Evolutionary conservation across 2,888 invertebrate species (phyloP), one percentile per base, ranked within the genome.

Genomic region (Mimachlamys varia): DNA sequence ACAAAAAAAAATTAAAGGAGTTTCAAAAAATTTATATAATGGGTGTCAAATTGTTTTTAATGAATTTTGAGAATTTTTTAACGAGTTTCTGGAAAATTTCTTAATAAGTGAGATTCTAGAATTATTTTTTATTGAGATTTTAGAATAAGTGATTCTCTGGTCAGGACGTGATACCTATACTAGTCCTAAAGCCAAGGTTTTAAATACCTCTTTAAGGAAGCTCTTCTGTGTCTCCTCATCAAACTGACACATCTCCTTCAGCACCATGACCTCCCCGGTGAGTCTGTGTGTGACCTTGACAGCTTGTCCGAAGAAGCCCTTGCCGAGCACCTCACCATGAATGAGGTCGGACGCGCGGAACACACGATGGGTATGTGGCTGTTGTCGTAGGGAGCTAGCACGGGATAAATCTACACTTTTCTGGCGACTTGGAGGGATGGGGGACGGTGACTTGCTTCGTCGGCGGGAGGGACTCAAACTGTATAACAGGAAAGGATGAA

Each of bases 221-320:
- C 98, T 99, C 95, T 98, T 98, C 96, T 99, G 99, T 0, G 99
- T 99, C 95, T 98, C 98, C 96, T 99, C 99, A 96, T 99, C 99
- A 38, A 99, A 98, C 90, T 98, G 97, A 97, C 99, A 98, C 90
- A 99, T 97, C 96, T 99, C 99, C 96, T 99, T 99, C 87, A 99
- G 97, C 94, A 99, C 99, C 99, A 99, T 99, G 88, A 99, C 98
- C 97, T 99, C 99, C 93, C 98, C 98, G 0, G 99, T 99, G 94
- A 98, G 98, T 89, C 98, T 98, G 96, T 99, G 99, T 0, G 98
- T 99, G 90, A 99, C 99, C 95, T 96, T 96, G 88, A 97, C 97
- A 94, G 97, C 97, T 96, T 99, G 98, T 0, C 99, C 99, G 97
- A 99, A 99, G 97, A 99, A 99, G 0, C 99, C 99, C 89, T 90